Percentiles rank a stretch among this genome's conserved stretches.
phyloP scores from a whole-genome alignment of 37 sponge, comb jelly and placozoan genomes.

The Halichondria panicea region DNA sequence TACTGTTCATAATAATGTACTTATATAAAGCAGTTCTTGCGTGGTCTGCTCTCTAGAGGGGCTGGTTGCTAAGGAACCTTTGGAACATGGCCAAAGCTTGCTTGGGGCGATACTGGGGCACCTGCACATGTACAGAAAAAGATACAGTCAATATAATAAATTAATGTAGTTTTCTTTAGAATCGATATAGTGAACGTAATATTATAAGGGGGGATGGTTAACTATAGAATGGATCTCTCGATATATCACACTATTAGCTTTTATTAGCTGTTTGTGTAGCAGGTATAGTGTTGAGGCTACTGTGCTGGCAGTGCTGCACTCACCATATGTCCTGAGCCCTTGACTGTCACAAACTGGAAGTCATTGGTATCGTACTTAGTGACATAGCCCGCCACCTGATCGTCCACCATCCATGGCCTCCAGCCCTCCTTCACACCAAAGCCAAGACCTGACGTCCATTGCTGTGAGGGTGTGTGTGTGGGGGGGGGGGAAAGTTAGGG shows the following conservation, averaged over 20 bases:
- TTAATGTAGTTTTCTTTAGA: background rate
- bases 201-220: background rate
- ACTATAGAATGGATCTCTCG: background rate
- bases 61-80: slow-evolving; percentile 53
- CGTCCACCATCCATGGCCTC: slow-evolving; percentile 77
- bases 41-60: too few relatives aligned
- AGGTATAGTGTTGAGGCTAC: background rate
- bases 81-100: slow-evolving; percentile 80
- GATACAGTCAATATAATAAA: background rate
- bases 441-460: slow-evolving; percentile 74
- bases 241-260: background rate
- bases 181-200: background rate
- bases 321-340: slow-evolving; percentile 91
- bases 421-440: slow-evolving; percentile 44
- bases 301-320: background rate
- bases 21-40: too few relatives aligned
- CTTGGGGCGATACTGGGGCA: slow-evolving; percentile 75
- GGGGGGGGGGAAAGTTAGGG: background rate
- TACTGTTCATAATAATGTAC: too few relatives aligned
- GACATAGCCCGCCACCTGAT: slow-evolving; percentile 88
- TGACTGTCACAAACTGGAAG: slow-evolving; percentile 83
- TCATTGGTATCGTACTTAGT: slow-evolving; percentile 65
- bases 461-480: slow-evolving; percentile 2
- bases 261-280: too few relatives aligned
- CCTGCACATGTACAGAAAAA: slow-evolving; percentile 32